These are phyloP conservation scores for Drosophila ercepeae DNA, from an alignment of 1,140 invertebrate species.

Conservation along the genomic window DNA sequence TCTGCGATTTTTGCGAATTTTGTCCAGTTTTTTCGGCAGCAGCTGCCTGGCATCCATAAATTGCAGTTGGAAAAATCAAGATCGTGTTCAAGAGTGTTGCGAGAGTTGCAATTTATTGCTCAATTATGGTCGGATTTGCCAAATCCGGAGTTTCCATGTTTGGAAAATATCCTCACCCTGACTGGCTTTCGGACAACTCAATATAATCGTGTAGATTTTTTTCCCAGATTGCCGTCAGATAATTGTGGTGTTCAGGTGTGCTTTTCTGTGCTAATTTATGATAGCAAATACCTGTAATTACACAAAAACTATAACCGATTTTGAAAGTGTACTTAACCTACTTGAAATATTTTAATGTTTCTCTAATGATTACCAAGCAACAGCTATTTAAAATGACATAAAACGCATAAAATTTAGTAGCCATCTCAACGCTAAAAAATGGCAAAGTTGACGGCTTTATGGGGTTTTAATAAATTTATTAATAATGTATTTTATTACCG, in stretches of 20 bases:
- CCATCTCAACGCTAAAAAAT: conserved; percentile 23
- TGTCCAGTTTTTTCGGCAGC: conserved; percentile 15
- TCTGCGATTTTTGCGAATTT: conserved; percentile 25
- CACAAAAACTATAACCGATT: background rate
- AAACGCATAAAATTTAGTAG: background rate
- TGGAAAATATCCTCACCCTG: conserved; percentile 24
- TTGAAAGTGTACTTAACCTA: background rate
- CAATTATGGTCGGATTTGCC: conserved; percentile 24
- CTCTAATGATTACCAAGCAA: background rate
- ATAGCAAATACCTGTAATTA: background rate
- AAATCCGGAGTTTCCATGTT: conserved; percentile 15
- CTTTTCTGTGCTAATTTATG: conserved; percentile 14
- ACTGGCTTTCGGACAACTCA: conserved; percentile 33
- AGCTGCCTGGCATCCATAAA: conserved; percentile 66
- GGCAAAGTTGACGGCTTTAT: conserved; percentile 25
- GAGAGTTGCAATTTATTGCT: conserved; percentile 30
- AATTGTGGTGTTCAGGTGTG: conserved; percentile 26
- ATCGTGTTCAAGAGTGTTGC: conserved; percentile 34
- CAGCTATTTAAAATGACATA: background rate
- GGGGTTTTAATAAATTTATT: conserved; percentile 10
- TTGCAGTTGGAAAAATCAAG: conserved; percentile 15
- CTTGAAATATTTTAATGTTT: background rate
- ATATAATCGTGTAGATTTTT: conserved; percentile 31
- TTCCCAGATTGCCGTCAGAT: conserved; percentile 14
- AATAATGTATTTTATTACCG: no score